Percentiles rank a stretch among this genome's conserved stretches.
Conservation (phyloP, 2,888 invertebrate species). For the Cryptocheilus praepositus region DNA sequence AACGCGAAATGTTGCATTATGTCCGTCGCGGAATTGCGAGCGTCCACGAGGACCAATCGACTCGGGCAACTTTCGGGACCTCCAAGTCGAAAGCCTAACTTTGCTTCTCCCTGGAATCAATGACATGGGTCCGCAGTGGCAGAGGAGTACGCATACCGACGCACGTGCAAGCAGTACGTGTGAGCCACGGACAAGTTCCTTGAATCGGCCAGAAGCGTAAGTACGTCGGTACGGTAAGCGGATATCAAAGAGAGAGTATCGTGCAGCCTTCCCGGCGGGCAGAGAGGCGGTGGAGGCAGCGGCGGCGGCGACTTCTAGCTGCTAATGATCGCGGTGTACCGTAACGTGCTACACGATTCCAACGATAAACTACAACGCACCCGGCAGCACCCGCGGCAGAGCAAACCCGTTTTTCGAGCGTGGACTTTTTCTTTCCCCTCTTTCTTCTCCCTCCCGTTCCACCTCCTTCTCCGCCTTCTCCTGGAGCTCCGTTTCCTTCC, state of each 20-base stretch:
- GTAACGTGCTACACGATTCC: slow-evolving; percentile 60
- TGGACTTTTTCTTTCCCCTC: slow-evolving; percentile 36
- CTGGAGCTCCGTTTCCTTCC: slow-evolving; percentile 14
- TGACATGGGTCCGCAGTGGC: neutral
- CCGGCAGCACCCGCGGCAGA: slow-evolving; percentile 50
- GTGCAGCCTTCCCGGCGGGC: slow-evolving; percentile 50
- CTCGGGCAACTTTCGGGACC: no score
- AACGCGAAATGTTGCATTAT: no score
- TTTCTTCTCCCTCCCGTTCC: slow-evolving; percentile 13
- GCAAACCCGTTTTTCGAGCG: slow-evolving; percentile 57
- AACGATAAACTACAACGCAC: slow-evolving; percentile 55
- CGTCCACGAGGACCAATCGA: no score
- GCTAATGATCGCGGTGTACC: slow-evolving; percentile 63
- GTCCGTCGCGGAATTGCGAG: no score
- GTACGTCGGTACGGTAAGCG: slow-evolving; percentile 40
- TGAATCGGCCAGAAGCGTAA: slow-evolving; percentile 49
- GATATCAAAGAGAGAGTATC: slow-evolving; percentile 54
- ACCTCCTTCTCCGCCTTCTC: slow-evolving; percentile 15
- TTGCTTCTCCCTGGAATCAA: slow-evolving; percentile 5
- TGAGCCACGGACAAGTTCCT: slow-evolving; percentile 40
- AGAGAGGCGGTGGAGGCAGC: slow-evolving; percentile 11
- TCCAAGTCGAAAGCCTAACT: neutral
- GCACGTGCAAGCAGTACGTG: slow-evolving; percentile 1
- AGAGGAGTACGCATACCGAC: neutral
- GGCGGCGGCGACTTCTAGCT: slow-evolving; percentile 49